Base-by-base conservation (phyloP, 2,888 invertebrate genomes). In the Clepsis dumicolana region DNA sequence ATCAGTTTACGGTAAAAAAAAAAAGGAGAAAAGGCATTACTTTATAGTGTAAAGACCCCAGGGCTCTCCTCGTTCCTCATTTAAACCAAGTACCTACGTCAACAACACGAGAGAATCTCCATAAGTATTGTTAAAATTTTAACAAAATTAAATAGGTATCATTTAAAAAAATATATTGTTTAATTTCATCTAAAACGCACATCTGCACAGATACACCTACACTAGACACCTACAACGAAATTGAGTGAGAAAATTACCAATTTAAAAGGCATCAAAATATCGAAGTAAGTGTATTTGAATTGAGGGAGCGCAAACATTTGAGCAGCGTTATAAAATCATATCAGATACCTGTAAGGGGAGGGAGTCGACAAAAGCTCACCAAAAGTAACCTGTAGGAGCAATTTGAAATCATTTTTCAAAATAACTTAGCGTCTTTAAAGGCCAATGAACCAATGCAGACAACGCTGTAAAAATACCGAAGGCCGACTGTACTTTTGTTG, bases 291-390 rank as follows among this genome's bases (percentile, higher is more conserved):
- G 61, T 48, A 35, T 62, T 56, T 44, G 61, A 14, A 29, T 25
- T 77, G 78, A 71, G 77, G 73, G 71, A 74, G 73, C 59, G 80
- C 84, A 85, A 88, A 90, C 87, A 85, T 89, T 89, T 85, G 85
- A 71, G 70, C 75, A 77, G 65, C 75, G 81, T 86, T 87, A 89
- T 89, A 88, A 87, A 87, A 88, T 85, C 85, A 83, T 83, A 81
- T 77, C 81, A 74, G 79, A 32, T 56, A 56, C 56, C 56, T 56
- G 56, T 24, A 12, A 10, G 29, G 32, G 7, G 29, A 16, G 18
- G 53, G 57, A 32, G 59, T n/a, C n/a, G n/a, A 65, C 52, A 48
- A 50, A 61, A n/a, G 21, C 32, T 24, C 65, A 21, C 2, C n/a
- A 21, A 21, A 25, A 3, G 16, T 32, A 25, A 56, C 25, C 14